Evolutionary conservation across 2,888 invertebrate species (phyloP).

Genomic region (Malthinus seriepunctatus): DNA sequence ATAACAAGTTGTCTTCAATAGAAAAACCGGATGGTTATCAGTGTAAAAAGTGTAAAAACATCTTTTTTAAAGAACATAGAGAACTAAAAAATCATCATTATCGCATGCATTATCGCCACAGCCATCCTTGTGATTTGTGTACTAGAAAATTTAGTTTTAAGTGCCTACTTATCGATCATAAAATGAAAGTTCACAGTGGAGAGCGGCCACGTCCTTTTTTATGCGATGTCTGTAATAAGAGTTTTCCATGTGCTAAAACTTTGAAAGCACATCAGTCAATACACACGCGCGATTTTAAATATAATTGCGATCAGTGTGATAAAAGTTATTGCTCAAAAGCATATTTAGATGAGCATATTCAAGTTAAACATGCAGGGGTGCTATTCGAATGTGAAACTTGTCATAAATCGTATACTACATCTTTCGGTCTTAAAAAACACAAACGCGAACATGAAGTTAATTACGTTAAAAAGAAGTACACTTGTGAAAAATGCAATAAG

Average conservation of each 20-base stretch:
- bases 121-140: no score
- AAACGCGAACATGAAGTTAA: slow-evolving; percentile 26
- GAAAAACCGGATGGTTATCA: no score
- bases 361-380: slow-evolving; percentile 23
- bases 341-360: slow-evolving; percentile 33
- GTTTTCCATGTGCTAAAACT: slow-evolving; percentile 24
- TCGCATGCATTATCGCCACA: no score
- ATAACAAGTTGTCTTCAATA: no score
- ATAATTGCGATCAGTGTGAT: slow-evolving; percentile 42
- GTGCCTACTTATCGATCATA: no score
- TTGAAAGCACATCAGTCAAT: slow-evolving; percentile 30
- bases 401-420: slow-evolving; percentile 54
- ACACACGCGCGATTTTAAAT: slow-evolving; percentile 29
- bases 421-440: no score
- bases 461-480: slow-evolving; percentile 22
- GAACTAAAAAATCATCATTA: no score
- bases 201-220: no score
- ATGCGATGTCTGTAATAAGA: slow-evolving; percentile 26
- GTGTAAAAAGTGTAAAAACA: no score
- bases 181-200: no score
- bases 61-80: no score
- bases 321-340: slow-evolving; percentile 45
- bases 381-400: slow-evolving; percentile 44
- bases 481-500: slow-evolving; percentile 21
- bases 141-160: no score